Conservation (phyloP, 2,888 invertebrate species). For the Suillia variegata region DNA sequence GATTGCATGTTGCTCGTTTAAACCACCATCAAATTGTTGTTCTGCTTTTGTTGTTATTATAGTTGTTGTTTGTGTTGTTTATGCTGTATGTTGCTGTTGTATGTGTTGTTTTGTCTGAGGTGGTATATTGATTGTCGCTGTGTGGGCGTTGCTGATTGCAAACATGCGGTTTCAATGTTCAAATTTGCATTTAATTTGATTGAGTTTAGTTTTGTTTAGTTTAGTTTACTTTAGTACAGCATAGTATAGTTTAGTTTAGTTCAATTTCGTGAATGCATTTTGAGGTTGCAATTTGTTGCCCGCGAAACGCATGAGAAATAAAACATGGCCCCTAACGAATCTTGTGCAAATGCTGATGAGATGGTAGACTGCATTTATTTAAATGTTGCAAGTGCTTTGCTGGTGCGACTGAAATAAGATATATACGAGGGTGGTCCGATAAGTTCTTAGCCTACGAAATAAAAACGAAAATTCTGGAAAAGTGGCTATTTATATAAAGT, state of each 20-base stretch:
- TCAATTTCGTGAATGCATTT: slow-evolving; percentile 3
- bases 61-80: slow-evolving; percentile 18
- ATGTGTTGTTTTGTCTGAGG: background rate
- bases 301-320: too few relatives aligned
- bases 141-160: slow-evolving; percentile 34
- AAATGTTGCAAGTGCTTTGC: too few relatives aligned
- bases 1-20: slow-evolving; percentile 31
- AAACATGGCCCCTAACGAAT: too few relatives aligned
- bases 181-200: slow-evolving; percentile 43
- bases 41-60: slow-evolving; percentile 18
- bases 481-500: too few relatives aligned
- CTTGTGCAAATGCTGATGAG: too few relatives aligned
- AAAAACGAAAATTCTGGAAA: too few relatives aligned
- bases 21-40: slow-evolving; percentile 30
- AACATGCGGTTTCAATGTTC: slow-evolving; percentile 15
- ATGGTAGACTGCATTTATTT: too few relatives aligned
- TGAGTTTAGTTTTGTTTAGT: slow-evolving; percentile 35
- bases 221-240: slow-evolving; percentile 9
- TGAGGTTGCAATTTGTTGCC: too few relatives aligned
- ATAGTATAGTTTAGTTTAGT: slow-evolving; percentile 22
- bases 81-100: slow-evolving; percentile 12
- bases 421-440: too few relatives aligned
- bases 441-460: too few relatives aligned
- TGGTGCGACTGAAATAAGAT: too few relatives aligned
- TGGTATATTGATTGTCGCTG: slow-evolving; percentile 5